Conservation (phyloP, 2,797 vertebrate species). For the Spinibarbus caldwelli region DNA sequence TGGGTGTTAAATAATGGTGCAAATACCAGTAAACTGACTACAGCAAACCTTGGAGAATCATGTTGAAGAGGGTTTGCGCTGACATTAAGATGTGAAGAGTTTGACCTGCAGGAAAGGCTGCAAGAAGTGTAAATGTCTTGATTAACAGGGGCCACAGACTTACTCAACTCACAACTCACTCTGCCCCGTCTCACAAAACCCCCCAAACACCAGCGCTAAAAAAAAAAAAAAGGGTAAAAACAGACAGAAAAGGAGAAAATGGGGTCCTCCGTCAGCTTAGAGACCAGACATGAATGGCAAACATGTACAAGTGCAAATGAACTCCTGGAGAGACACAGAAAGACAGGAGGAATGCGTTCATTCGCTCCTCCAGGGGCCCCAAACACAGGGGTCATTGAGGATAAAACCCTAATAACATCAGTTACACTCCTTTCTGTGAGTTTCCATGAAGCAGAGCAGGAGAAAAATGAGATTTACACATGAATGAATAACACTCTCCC, state of each 20-base stretch:
- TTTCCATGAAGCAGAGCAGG: constrained; percentile 11
- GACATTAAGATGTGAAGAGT: neutral
- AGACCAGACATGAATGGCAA: constrained; percentile 56
- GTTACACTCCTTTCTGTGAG: constrained; percentile 51
- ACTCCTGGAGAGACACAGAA: constrained; percentile 50
- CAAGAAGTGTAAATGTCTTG: neutral
- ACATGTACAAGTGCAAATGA: constrained; percentile 62
- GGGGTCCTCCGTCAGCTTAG: constrained; percentile 46
- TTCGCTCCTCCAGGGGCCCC: constrained; percentile 19
- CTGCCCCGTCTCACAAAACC: neutral
- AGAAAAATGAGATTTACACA: constrained; percentile 21
- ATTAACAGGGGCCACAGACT: neutral
- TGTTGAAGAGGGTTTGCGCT: neutral
- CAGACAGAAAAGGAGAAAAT: constrained; percentile 41
- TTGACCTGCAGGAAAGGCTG: constrained; percentile 26
- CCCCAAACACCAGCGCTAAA: constrained; percentile 7
- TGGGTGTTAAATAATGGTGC: no score
- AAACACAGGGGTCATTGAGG: constrained; percentile 53
- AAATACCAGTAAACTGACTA: no score
- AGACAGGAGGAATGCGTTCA: constrained; percentile 1
- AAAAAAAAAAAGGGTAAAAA: constrained; percentile 37
- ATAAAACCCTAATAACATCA: constrained; percentile 53
- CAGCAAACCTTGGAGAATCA: no score
- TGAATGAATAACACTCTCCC: neutral
- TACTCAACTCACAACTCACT: neutral